phyloP scores from a whole-genome alignment of 2,888 invertebrate species.

The Ypsolopha sequella region DNA sequence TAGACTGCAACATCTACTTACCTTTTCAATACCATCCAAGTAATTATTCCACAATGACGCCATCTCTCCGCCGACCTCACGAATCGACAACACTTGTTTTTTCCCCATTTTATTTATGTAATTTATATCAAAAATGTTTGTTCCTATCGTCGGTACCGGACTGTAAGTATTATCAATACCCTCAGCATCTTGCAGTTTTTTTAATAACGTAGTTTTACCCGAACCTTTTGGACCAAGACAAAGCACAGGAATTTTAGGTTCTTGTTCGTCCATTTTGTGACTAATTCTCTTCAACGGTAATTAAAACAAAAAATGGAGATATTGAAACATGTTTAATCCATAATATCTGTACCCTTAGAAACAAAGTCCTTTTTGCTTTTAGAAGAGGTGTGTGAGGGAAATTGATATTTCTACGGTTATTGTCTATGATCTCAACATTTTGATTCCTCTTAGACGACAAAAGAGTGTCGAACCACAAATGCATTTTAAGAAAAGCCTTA shows the following conservation, averaged over 20 bases:
- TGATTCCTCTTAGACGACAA: too few species aligned
- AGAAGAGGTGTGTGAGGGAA: too few species aligned
- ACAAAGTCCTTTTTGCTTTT: too few species aligned
- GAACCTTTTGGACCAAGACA: conserved; percentile 85
- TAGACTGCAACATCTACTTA: conserved; percentile 17
- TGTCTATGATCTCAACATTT: too few species aligned
- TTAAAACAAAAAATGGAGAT: too few species aligned
- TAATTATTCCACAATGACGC: conserved; percentile 86
- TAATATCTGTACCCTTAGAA: too few species aligned
- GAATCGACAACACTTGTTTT: conserved; percentile 67
- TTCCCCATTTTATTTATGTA: conserved; percentile 61
- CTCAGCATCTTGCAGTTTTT: conserved; percentile 77
- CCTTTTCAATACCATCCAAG: conserved; percentile 74
- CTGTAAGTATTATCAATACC: conserved; percentile 82
- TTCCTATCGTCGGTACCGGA: conserved; percentile 85
- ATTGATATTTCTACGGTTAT: too few species aligned
- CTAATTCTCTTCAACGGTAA: too few species aligned
- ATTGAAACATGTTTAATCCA: too few species aligned
- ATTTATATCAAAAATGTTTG: conserved; percentile 77
- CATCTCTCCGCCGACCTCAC: conserved; percentile 87
- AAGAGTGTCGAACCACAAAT: too few species aligned
- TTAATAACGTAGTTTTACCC: conserved; percentile 84
- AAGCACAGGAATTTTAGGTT: conserved; percentile 58
- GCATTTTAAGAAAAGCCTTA: too few species aligned
- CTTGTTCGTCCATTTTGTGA: conserved; percentile 43